These are phyloP conservation scores for Ormyrus labotus DNA, from an alignment of 2,888 invertebrate genomes.

Conservation along the genomic window DNA sequence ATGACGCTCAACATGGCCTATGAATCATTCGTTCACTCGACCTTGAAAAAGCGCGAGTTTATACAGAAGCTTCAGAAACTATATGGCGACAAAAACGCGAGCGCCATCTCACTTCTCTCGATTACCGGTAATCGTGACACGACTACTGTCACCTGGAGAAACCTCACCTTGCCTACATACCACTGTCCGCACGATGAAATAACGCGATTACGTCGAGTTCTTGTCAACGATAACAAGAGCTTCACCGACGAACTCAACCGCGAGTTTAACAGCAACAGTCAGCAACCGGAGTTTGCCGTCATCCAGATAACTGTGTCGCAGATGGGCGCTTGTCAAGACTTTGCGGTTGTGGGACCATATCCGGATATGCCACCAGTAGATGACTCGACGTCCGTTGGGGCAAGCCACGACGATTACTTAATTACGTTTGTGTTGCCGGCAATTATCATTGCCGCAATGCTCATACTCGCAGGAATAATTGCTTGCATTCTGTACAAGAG, in stretches of 20 bases:
- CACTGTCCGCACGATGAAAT: conserved; percentile 89
- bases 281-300: conserved; percentile 82
- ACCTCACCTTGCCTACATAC: conserved; percentile 85
- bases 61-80: conserved; percentile 87
- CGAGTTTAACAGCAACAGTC: conserved; percentile 40
- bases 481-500: conserved; percentile 92
- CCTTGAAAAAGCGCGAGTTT: conserved; percentile 86
- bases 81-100: conserved; percentile 86
- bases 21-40: conserved; percentile 83
- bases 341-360: conserved; percentile 68
- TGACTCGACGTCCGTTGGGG: conserved; percentile 72
- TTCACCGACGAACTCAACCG: conserved; percentile 69
- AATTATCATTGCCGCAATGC: conserved; percentile 91
- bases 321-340: conserved; percentile 78
- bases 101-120: conserved; percentile 85
- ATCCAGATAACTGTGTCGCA: conserved; percentile 77
- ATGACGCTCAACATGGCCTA: conserved; percentile 86
- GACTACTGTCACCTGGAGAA: conserved; percentile 87
- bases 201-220: conserved; percentile 82
- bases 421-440: conserved; percentile 93
- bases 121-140: conserved; percentile 78
- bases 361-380: conserved; percentile 67
- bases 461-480: conserved; percentile 89
- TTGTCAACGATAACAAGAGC: conserved; percentile 82
- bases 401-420: conserved; percentile 81